Conservation (phyloP, 1,140 invertebrate genomes). For the Pachyrhynchus sulphureomaculatus region DNA sequence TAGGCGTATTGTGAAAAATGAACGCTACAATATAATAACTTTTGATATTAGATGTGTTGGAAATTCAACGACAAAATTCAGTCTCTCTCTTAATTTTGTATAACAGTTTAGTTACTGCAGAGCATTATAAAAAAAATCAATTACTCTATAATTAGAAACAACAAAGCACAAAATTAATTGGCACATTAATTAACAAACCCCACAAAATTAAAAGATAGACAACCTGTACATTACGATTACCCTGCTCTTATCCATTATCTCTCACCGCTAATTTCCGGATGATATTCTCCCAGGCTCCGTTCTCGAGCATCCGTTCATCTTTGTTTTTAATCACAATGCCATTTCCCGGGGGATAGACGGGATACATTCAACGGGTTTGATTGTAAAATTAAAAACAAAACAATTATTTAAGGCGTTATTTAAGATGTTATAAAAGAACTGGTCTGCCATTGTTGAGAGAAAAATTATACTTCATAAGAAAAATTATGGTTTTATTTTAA, state of each 20-base stretch:
- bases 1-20: too few relatives aligned
- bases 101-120: too few relatives aligned
- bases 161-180: conserved; percentile 15
- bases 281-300: conserved; percentile 20
- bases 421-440: too few relatives aligned
- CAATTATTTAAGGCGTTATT: conserved; percentile 17
- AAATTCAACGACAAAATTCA: too few relatives aligned
- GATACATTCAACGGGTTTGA: conserved; percentile 8
- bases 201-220: conserved; percentile 23
- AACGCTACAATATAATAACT: too few relatives aligned
- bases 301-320: conserved; percentile 17
- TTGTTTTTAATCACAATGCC: conserved; percentile 31
- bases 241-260: conserved; percentile 25
- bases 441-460: too few relatives aligned
- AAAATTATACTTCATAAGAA: too few relatives aligned
- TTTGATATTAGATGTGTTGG: too few relatives aligned
- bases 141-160: neutral
- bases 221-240: conserved; percentile 25
- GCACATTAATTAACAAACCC: conserved; percentile 19
- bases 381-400: conserved; percentile 31
- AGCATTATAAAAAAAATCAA: too few relatives aligned
- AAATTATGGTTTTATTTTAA: too few relatives aligned
- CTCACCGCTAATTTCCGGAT: conserved; percentile 22
- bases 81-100: too few relatives aligned
- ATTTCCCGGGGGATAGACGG: conserved; percentile 14